Evolutionary conservation across 2,113 vertebrate species (phyloP).

Genomic region (Chascanopsetta lugubris): DNA sequence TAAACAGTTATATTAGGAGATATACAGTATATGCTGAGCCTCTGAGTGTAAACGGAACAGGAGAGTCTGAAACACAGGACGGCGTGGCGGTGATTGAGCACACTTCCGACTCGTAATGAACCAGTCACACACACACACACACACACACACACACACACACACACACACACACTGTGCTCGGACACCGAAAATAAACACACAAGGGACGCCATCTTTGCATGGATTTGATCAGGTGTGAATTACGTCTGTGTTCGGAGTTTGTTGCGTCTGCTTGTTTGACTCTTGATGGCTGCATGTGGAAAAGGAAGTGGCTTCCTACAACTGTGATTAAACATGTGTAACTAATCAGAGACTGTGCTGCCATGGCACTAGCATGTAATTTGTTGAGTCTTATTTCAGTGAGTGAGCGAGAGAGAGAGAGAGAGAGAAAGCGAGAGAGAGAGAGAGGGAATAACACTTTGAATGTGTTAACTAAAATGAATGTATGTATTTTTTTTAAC

Average conservation of each 20-base stretch:
- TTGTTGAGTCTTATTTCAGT: constrained; percentile 87
- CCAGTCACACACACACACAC: constrained; percentile 9
- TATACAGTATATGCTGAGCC: constrained; percentile 2
- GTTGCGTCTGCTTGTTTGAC: constrained; percentile 81
- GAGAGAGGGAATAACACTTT: constrained; percentile 16
- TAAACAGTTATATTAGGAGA: constrained; percentile 28
- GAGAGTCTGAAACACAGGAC: constrained; percentile 21
- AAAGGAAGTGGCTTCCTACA: constrained; percentile 93
- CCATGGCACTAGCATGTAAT: constrained; percentile 91
- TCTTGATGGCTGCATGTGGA: constrained; percentile 86
- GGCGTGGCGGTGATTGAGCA: constrained; percentile 42
- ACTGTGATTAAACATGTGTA: constrained; percentile 98
- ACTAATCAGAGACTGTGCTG: constrained; percentile 93
- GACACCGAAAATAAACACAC: constrained; percentile 54
- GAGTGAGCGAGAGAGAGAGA: too few relatives aligned
- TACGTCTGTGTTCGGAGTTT: constrained; percentile 83
- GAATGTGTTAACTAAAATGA: constrained; percentile 8
- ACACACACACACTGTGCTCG: constrained; percentile 11
- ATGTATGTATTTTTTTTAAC: constrained; percentile 15
- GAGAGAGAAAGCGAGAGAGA: constrained; percentile 7
- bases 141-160: constrained; percentile 13
- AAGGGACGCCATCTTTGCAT: constrained; percentile 68
- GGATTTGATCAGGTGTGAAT: constrained; percentile 92
- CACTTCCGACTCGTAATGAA: constrained; percentile 37
- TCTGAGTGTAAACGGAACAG: constrained; percentile 66